Conservation (phyloP, 2,797 vertebrate species). For the Peromyscus aztecus region DNA sequence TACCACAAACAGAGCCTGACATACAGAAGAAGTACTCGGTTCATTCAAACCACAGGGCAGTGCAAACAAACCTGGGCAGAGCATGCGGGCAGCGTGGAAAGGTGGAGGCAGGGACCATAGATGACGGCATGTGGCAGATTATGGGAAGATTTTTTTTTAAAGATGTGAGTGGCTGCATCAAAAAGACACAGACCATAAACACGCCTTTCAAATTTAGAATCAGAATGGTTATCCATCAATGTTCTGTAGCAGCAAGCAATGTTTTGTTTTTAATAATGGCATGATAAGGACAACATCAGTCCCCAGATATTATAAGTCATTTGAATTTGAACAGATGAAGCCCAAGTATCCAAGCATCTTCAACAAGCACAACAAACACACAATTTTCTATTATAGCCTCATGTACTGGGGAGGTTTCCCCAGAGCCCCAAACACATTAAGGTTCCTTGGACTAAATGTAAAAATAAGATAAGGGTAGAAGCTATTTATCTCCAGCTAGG, state of each 20-base stretch:
- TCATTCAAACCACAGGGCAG: background rate
- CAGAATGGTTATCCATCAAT: background rate
- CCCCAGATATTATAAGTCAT: background rate
- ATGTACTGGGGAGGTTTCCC: slow-evolving; percentile 1
- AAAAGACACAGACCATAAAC: background rate
- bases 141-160: background rate
- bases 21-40: background rate
- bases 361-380: background rate
- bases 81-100: background rate
- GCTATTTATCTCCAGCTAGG: background rate
- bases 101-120: background rate
- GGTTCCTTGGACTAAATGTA: background rate
- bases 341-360: background rate
- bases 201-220: background rate
- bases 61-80: background rate
- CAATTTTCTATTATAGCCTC: background rate
- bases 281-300: background rate
- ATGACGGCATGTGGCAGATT: background rate
- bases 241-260: background rate
- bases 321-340: background rate
- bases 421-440: background rate
- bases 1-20: background rate
- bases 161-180: background rate
- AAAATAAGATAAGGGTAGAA: background rate
- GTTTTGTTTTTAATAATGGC: background rate